phyloP scores from a whole-genome alignment of 2,888 invertebrate genomes.

The Pseudococcus viburni region DNA sequence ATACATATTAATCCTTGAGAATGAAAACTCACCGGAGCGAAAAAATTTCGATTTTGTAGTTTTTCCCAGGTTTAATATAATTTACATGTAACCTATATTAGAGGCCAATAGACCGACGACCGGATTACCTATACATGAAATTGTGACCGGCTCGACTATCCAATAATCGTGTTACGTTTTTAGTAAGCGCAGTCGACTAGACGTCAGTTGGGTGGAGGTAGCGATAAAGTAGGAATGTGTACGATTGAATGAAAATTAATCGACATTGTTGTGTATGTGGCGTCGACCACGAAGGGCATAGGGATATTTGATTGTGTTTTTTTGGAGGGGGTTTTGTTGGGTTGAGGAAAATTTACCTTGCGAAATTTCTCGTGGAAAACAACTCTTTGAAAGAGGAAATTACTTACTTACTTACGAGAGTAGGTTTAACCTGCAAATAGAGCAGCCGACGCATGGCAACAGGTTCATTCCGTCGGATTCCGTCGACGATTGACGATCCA shows the following conservation, averaged over 20 bases:
- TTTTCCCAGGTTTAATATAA: constrained; percentile 16
- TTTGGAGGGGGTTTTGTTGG: too few relatives aligned
- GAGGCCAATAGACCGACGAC: constrained; percentile 16
- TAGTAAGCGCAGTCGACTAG: not conserved
- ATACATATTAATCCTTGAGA: constrained; percentile 29
- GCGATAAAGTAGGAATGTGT: not conserved
- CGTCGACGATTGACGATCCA: too few relatives aligned
- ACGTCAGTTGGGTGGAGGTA: not conserved
- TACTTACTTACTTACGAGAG: too few relatives aligned
- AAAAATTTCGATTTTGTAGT: constrained; percentile 40
- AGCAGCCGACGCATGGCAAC: too few relatives aligned
- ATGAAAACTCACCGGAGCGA: constrained; percentile 42
- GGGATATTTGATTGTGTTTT: too few relatives aligned
- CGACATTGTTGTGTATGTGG: not conserved
- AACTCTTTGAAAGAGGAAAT: too few relatives aligned
- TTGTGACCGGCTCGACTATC: not conserved
- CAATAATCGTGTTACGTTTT: constrained; percentile 20
- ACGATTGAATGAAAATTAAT: not conserved
- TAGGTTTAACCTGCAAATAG: too few relatives aligned
- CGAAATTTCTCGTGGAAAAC: too few relatives aligned
- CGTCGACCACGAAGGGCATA: too few relatives aligned
- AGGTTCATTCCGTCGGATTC: too few relatives aligned
- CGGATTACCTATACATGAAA: not conserved
- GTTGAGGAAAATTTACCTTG: too few relatives aligned
- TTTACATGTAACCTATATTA: constrained; percentile 36